Conservation (phyloP, 2,888 invertebrate genomes). For the Leptinotarsa tumamoca region DNA sequence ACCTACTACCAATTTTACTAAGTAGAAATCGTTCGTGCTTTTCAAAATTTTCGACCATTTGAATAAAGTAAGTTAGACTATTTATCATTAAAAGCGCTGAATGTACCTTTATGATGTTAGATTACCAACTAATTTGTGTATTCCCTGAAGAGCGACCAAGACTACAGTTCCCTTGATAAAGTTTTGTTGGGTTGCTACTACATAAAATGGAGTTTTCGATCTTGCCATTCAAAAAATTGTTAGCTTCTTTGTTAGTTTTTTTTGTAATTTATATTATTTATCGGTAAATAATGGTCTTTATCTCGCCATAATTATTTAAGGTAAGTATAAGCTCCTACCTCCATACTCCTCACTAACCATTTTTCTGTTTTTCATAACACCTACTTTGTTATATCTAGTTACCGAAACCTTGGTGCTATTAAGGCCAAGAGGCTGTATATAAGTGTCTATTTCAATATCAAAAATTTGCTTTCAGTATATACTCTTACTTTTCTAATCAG, state of each 20-base stretch:
- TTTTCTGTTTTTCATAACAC: constrained; percentile 18
- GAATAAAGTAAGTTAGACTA: neutral
- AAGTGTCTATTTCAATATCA: constrained; percentile 18
- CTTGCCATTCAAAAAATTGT: constrained; percentile 55
- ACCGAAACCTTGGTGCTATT: constrained; percentile 41
- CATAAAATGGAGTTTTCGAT: constrained; percentile 51
- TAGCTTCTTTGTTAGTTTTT: constrained; percentile 48
- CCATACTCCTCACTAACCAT: constrained; percentile 31
- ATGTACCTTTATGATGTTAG: constrained; percentile 11
- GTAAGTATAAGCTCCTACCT: constrained; percentile 52
- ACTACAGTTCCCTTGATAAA: constrained; percentile 56
- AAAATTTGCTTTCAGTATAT: neutral
- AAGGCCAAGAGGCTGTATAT: constrained; percentile 25
- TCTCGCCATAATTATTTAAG: constrained; percentile 61
- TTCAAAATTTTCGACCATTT: neutral
- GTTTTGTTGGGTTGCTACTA: constrained; percentile 47
- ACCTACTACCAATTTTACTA: neutral
- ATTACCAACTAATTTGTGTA: constrained; percentile 16
- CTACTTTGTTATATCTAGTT: neutral
- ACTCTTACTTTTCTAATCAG: constrained; percentile 9
- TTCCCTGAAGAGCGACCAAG: constrained; percentile 18
- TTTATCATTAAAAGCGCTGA: neutral
- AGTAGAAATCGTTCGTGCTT: neutral
- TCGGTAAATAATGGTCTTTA: constrained; percentile 51
- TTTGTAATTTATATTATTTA: constrained; percentile 57